A percentile compares a stretch with the other conserved stretches of the same genome.
Evolutionary conservation across 1,140 invertebrate genomes (phyloP).

Genomic region (Drosophila quadrilineata): DNA sequence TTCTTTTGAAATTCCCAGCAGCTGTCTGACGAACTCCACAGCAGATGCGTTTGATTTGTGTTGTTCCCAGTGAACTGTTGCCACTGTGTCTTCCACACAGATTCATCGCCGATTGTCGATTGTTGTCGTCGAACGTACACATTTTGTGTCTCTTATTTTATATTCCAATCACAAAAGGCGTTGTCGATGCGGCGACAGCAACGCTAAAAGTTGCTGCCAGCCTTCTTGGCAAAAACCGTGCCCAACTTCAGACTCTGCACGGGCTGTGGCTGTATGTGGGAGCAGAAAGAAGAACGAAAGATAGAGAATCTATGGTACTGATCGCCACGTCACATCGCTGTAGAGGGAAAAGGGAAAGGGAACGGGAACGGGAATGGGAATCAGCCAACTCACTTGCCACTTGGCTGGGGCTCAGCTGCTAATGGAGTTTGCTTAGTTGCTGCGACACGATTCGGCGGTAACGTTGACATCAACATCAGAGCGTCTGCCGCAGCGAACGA

Average conservation of each 20-base stretch:
- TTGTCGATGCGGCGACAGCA: constrained; percentile 72
- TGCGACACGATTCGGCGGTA: background rate
- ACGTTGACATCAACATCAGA: constrained; percentile 31
- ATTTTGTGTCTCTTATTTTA: constrained; percentile 59
- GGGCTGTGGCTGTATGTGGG: constrained; percentile 3
- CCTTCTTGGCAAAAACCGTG: constrained; percentile 40
- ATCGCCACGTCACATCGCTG: constrained; percentile 57
- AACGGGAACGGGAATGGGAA: too few species aligned
- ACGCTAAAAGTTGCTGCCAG: constrained; percentile 62
- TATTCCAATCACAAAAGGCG: constrained; percentile 78
- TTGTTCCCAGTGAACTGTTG: constrained; percentile 37
- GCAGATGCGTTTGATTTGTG: constrained; percentile 77
- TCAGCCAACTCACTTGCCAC: too few species aligned
- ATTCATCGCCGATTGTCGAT: constrained; percentile 40
- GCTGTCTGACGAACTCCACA: constrained; percentile 52
- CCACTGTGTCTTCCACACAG: constrained; percentile 51
- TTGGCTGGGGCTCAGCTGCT: constrained; percentile 33
- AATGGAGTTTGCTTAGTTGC: constrained; percentile 31
- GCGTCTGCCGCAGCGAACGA: background rate
- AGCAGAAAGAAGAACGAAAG: constrained; percentile 17
- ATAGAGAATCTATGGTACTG: constrained; percentile 50
- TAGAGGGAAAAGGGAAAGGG: background rate
- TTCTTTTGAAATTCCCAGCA: constrained; percentile 68
- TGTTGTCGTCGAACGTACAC: constrained; percentile 29
- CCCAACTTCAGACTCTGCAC: background rate